Evolutionary conservation across 2,797 vertebrate species (phyloP).

Genomic region (Sparus aurata): DNA sequence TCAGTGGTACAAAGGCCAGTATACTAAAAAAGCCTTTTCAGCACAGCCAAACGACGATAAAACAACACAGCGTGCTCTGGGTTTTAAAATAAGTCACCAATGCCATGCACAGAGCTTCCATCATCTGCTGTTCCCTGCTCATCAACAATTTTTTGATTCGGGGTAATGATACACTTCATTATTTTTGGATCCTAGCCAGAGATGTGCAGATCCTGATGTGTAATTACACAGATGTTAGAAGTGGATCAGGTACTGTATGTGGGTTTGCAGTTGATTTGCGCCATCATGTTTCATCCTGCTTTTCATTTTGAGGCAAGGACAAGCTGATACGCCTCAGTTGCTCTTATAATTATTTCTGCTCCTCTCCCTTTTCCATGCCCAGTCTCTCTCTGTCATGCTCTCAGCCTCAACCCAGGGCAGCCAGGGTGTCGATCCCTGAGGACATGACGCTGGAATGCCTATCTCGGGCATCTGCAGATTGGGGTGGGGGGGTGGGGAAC

Average conservation of each 20-base stretch:
- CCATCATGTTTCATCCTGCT: conserved; percentile 78
- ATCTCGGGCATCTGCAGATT: conserved; percentile 60
- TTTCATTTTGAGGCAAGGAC: conserved; percentile 80
- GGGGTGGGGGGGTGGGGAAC: conserved; percentile 47
- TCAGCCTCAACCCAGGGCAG: conserved; percentile 63
- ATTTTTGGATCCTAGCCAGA: conserved; percentile 40
- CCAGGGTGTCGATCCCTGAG: conserved; percentile 74
- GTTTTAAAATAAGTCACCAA: conserved; percentile 57
- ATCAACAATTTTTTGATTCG: conserved; percentile 30
- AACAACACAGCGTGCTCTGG: conserved; percentile 36
- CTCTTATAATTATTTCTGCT: conserved; percentile 86
- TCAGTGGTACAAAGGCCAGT: conserved; percentile 48
- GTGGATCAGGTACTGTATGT: conserved; percentile 71
- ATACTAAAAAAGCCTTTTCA: conserved; percentile 46
- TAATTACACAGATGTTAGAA: conserved; percentile 79
- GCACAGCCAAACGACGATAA: conserved; percentile 36
- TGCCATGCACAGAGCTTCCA: conserved; percentile 26
- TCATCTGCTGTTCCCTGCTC: conserved; percentile 23
- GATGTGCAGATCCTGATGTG: conserved; percentile 54
- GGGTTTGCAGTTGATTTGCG: conserved; percentile 72
- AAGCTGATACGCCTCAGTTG: conserved; percentile 82
- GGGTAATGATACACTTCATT: conserved; percentile 67
- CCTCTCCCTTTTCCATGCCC: conserved; percentile 75
- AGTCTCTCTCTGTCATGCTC: conserved; percentile 69
- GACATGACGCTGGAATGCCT: conserved; percentile 70